These are phyloP conservation scores for Crenichthys baileyi DNA, from an alignment of 2,797 vertebrate genomes.

Conservation along the genomic window DNA sequence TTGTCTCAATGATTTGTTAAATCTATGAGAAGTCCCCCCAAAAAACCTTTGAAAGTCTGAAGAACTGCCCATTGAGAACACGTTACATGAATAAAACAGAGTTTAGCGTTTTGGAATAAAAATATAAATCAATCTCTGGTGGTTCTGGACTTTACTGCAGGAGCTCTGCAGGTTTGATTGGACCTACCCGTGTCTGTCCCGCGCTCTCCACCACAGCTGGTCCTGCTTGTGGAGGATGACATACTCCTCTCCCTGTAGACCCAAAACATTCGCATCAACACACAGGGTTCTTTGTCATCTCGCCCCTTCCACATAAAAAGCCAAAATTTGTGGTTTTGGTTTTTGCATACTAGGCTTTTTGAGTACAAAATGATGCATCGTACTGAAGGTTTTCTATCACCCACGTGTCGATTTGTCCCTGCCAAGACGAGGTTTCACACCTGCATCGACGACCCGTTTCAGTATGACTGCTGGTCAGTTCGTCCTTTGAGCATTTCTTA, in stretches of 20 bases:
- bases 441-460: background rate
- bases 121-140: background rate
- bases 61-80: background rate
- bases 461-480: background rate
- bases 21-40: background rate
- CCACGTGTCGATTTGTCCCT: background rate
- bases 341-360: background rate
- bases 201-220: conserved; percentile 89
- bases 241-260: conserved; percentile 84
- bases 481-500: no score
- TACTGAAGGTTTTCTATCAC: background rate
- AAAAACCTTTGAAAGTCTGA: background rate
- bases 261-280: background rate
- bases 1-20: background rate
- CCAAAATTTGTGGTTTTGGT: background rate
- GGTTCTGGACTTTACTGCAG: background rate
- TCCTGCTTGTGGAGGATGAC: conserved; percentile 85
- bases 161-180: background rate
- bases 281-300: background rate
- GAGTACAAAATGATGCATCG: no score
- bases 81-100: background rate
- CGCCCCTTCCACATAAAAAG: background rate
- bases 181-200: conserved; percentile 83
- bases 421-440: background rate
- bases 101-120: background rate